phyloP scores from a whole-genome alignment of 2,888 invertebrate species.

The Glyphotaelius pellucidus region DNA sequence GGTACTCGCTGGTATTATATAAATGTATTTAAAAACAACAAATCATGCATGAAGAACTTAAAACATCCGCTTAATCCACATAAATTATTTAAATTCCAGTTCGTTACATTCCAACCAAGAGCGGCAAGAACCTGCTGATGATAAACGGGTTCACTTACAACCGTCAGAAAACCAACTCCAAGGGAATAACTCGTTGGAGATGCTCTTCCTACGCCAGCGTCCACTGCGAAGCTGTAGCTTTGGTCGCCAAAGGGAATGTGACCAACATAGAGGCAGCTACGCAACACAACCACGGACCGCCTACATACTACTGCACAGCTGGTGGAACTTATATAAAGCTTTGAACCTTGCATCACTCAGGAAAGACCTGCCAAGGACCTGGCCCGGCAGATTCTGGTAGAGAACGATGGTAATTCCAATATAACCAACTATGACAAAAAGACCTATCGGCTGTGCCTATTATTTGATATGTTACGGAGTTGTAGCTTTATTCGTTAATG shows the following conservation, averaged over 20 bases:
- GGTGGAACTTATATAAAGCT: background rate
- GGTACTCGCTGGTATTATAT: no score
- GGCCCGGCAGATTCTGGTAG: no score
- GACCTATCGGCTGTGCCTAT: background rate
- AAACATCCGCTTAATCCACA: background rate
- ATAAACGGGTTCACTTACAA: conserved; percentile 26
- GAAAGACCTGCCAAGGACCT: no score
- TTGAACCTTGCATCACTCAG: background rate
- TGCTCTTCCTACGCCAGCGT: conserved; percentile 68
- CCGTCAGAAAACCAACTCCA: background rate
- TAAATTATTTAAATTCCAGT: background rate
- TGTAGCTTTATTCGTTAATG: background rate
- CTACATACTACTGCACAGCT: background rate
- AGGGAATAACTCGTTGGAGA: conserved; percentile 70
- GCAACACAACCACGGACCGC: background rate
- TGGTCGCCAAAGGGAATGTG: background rate
- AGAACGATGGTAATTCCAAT: background rate
- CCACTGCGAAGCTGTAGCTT: background rate
- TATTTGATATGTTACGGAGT: background rate
- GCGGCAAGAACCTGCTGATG: conserved; percentile 40
- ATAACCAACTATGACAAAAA: no score
- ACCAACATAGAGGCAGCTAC: background rate
- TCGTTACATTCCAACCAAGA: background rate
- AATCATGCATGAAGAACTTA: no score
- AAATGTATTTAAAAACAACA: background rate